Evolutionary conservation across 1,140 invertebrate genomes (phyloP).

Genomic region (Archivesica marissinica): DNA sequence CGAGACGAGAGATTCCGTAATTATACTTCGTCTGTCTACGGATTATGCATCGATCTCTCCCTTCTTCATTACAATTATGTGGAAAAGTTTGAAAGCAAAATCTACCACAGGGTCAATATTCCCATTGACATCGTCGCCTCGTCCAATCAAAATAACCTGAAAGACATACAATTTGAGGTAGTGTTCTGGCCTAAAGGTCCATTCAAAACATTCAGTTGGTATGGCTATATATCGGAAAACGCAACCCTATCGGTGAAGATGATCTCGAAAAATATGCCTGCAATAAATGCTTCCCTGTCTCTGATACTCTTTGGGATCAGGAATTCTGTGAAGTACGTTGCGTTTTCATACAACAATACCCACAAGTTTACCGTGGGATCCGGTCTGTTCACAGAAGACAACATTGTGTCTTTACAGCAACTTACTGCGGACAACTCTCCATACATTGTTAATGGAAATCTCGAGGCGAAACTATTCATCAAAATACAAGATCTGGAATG

Average conservation of each 20-base stretch:
- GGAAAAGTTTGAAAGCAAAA: constrained; percentile 77
- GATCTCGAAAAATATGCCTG: constrained; percentile 9
- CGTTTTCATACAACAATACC: constrained; percentile 66
- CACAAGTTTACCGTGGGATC: constrained; percentile 68
- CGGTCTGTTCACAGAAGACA: constrained; percentile 67
- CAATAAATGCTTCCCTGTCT: constrained; percentile 71
- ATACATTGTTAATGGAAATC: constrained; percentile 74
- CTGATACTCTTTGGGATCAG: constrained; percentile 76
- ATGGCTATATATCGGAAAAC: constrained; percentile 74
- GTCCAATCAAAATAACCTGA: not conserved
- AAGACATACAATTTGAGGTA: constrained; percentile 68
- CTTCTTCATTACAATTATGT: constrained; percentile 71
- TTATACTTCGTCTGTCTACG: constrained; percentile 69
- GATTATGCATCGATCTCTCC: constrained; percentile 68
- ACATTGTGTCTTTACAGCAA: constrained; percentile 72
- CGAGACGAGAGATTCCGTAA: constrained; percentile 72
- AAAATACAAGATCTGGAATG: constrained; percentile 72
- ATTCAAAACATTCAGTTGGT: constrained; percentile 75
- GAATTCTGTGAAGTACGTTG: constrained; percentile 73
- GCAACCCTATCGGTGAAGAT: constrained; percentile 72
- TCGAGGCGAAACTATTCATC: constrained; percentile 76
- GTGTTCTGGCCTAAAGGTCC: constrained; percentile 78
- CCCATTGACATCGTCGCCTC: constrained; percentile 54
- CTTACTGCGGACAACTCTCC: constrained; percentile 74
- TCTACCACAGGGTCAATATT: constrained; percentile 62